Evolutionary conservation across 2,888 invertebrate species (phyloP), one percentile per base, ranked within the genome.

Genomic region (Papilio gigon): DNA sequence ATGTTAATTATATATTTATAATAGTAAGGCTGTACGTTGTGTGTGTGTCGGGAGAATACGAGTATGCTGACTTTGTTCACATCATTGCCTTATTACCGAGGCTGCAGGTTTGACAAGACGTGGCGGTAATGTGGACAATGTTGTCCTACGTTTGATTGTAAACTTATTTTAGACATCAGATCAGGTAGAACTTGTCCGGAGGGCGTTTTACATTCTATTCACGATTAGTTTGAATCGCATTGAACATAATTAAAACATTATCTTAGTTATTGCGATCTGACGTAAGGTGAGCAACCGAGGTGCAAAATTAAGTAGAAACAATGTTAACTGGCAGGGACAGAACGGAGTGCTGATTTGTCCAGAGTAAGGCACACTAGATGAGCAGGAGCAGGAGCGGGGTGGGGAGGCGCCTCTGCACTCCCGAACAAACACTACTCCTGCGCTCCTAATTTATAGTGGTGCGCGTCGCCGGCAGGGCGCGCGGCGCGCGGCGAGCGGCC

Each of bases 371-470:
- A 71, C 71, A 75, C 71, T 72, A 71, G 71, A 68, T 65, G 63
- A 65, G 68, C 68, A 67, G 71, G 62, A n/a, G n/a, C n/a, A n/a
- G n/a, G 73, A 71, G 72, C 68, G 68, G 42, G 68, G 64, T 72
- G 71, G 74, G 68, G 64, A 72, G 71, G 74, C 76, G 74, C 75
- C 74, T 71, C 65, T 70, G 61, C 68, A 71, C 79, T 79, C 81
- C 83, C 84, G 85, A 88, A 84, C 81, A 84, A 87, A 87, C 82
- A 86, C 83, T 84, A 82, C 80, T 79, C 74, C 77, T 72, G 79
- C 80, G 79, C 75, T 78, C 79, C 84, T 86, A 87, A 89, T 87
- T 87, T 87, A 88, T 87, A 86, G 84, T 80, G 80, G 77, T 78
- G 70, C 66, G 77, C 77, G 78, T 78, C 81, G 81, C 82, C 83